Conservation (phyloP, 2,113 vertebrate species). For the Sula dactylatra region DNA sequence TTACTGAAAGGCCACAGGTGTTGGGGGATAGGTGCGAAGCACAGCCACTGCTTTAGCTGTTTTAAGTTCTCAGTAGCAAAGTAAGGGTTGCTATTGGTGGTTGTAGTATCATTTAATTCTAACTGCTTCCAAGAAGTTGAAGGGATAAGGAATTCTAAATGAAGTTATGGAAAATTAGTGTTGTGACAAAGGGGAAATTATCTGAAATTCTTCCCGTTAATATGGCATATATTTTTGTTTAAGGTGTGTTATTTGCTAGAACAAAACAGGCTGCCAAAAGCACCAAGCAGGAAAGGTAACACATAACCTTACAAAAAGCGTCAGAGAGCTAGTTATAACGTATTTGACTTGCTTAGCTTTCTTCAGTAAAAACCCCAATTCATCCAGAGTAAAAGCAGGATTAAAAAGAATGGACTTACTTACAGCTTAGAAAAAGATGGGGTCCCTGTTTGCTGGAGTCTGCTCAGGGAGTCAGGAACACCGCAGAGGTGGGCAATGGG, state of each 20-base stretch:
- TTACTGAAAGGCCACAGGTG: neutral
- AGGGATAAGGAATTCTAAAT: neutral
- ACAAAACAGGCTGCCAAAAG: neutral
- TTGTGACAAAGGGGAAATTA: neutral
- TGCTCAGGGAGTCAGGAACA: neutral
- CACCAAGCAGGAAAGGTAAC: neutral
- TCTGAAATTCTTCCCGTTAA: neutral
- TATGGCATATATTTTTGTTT: neutral
- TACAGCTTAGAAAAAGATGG: neutral
- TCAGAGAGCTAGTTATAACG: neutral
- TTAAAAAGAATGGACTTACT: neutral
- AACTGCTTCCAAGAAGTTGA: neutral
- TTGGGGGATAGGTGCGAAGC: neutral
- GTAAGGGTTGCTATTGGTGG: accelerated
- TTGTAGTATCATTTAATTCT: neutral
- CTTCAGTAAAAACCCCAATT: neutral
- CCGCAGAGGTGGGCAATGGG: neutral
- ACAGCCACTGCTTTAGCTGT: neutral
- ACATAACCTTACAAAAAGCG: neutral
- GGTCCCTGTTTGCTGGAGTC: neutral
- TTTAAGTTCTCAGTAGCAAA: neutral
- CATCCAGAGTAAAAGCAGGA: neutral
- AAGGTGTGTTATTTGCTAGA: neutral
- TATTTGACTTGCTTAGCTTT: neutral
- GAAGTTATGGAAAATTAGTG: neutral